Evolutionary conservation across 1,140 invertebrate genomes (phyloP), one percentile per base, ranked within the genome.

Genomic region (Aphelinus certus): DNA sequence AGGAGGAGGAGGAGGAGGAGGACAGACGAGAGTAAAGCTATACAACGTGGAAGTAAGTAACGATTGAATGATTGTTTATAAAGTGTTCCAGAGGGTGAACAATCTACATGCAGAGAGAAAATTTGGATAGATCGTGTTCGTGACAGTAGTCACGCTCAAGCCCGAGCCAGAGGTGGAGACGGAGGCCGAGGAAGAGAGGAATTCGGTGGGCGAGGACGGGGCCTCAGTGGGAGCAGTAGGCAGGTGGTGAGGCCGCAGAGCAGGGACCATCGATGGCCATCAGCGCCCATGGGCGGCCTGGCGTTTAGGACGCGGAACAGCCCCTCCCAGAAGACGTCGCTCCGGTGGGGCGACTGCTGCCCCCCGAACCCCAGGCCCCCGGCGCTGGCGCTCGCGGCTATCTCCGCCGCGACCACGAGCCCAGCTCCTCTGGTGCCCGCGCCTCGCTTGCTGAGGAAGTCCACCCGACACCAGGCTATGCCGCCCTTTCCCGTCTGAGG

Each of bases 301-400:
- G 94, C 92, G 89, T 96, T 96, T 93, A 96, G 92, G 91, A 96
- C 95, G 86, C 94, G 94, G 89, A 97, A 96, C 90, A 96, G 94
- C 91, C 95, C 95, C 90, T 96, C 95, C 88, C 95, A 96, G 90
- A 96, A 96, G 91, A 97, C 95, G 88, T 96, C 94, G 87, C 92
- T 97, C 80, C 93, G 95, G 88, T 97, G 95, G 95, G 95, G 95
- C 85, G 95, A 97, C 89, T 95, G 95, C 90, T 96, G 95, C 89
- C 83, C 83, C 79, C 80, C 82, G 69, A 86, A 84, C 77, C 77
- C 77, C 80, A 85, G 82, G 71, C 82, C 82, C 71, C 80, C 85
- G 77, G 81, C 81, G 78, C 82, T 80, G 77, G 81, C 83, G 79
- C 78, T 78, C 79, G 77, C 81, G 76, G 82, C 82, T 79, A 84